Base-by-base conservation (phyloP, 2,888 invertebrate genomes). In the Serrognathus titanus region DNA sequence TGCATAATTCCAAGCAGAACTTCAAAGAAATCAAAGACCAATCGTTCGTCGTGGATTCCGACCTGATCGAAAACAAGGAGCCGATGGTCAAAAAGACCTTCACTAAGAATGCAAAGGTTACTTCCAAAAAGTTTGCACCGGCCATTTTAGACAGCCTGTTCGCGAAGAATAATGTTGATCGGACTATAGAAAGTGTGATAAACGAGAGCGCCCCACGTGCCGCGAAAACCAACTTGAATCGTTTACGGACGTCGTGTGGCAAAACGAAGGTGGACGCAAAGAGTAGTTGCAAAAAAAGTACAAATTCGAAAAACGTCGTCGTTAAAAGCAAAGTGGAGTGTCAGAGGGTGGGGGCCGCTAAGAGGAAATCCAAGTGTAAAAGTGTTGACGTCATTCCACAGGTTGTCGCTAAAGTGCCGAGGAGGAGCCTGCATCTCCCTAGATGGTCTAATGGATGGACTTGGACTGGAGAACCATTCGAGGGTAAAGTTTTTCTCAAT, bases 391-490 rank as follows among this genome's bases (percentile, higher is more conserved):
- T 63, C 31, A 63, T 67, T 48, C 61, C 66, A 11, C 65, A 66
- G 46, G 58, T 59, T 10, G 60, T 71, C 13, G 57, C 62, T 10
- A 70, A 65, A 62, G 60, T 70, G 50, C 70, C 73, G 20, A 73
- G 73, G 59, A 76, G 68, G 69, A 65, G 70, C 49, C 61, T 67
- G 52, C 71, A 61, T 59, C 66, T 81, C 66, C 87, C 87, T 39
- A 85, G 84, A 68, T 94, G 92, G 92, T 92, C 91, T 72, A 94
- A 95, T 74, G 94, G 94, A 31, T 95, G 95, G 95, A 85, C 83
- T 62, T 95, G 94, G 92, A 89, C 90, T 71, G 94, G 94, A 48
- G 87, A 91, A 64, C 82, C 90, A 36, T 90, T 87, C 73, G 83
- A 92, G 71, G 87, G 89, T 63, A 89, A 89, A 81, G 90, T 95